These are phyloP conservation scores for Chymomyza procnemis DNA, from an alignment of 2,888 invertebrate species.

Conservation along the genomic window DNA sequence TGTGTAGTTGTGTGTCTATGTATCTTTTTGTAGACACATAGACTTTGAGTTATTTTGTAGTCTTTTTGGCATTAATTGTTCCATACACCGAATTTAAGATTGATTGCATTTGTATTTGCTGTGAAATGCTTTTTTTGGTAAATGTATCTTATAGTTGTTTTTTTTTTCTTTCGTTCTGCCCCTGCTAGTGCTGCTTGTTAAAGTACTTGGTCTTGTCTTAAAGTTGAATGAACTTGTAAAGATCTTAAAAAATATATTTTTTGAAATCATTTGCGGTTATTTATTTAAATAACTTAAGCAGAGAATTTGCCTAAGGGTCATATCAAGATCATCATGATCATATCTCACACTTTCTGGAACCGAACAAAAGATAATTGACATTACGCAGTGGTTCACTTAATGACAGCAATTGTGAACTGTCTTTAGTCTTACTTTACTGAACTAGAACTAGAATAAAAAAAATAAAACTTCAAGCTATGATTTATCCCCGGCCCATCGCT, in stretches of 20 bases:
- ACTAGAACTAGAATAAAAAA: too few relatives aligned
- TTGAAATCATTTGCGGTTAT: background rate
- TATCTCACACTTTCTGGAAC: background rate
- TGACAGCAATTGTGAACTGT: too few relatives aligned
- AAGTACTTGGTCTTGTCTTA: background rate
- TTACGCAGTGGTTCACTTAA: too few relatives aligned
- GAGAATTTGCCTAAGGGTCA: background rate
- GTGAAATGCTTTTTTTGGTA: conserved; percentile 11
- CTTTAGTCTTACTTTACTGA: too few relatives aligned
- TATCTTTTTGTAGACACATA: background rate
- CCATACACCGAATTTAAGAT: conserved; percentile 70
- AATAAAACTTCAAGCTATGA: too few relatives aligned
- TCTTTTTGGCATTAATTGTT: conserved; percentile 69
- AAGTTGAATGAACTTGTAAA: conserved; percentile 56
- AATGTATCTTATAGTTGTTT: background rate
- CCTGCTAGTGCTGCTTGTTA: background rate
- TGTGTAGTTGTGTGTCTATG: background rate
- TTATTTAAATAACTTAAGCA: background rate
- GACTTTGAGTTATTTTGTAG: conserved; percentile 24
- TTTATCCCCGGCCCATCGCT: too few relatives aligned
- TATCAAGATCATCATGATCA: too few relatives aligned
- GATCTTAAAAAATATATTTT: background rate
- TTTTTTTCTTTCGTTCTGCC: background rate
- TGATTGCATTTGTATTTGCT: conserved; percentile 52
- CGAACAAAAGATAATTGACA: too few relatives aligned